Evolutionary conservation across 2,797 vertebrate genomes (phyloP).

Genomic region (Odontamblyopus lacepedii): DNA sequence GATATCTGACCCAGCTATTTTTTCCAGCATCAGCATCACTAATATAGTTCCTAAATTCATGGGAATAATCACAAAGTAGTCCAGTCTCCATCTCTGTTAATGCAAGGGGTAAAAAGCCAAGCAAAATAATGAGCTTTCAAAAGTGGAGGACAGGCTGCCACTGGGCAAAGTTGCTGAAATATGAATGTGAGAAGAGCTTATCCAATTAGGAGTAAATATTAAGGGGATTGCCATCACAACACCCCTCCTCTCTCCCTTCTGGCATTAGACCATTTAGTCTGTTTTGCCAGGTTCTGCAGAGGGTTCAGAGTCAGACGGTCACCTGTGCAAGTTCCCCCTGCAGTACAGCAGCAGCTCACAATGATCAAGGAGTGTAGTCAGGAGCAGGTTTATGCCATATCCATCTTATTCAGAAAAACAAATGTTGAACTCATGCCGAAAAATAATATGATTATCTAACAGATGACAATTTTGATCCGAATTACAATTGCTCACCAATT

Average conservation of each 20-base stretch:
- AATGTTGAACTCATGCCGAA: background rate
- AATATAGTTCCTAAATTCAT: background rate
- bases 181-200: conserved; percentile 71
- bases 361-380: background rate
- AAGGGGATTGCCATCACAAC: conserved; percentile 67
- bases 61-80: background rate
- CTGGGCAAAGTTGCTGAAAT: conserved; percentile 60
- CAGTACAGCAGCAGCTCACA: background rate
- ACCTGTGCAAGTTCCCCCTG: conserved; percentile 25
- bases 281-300: conserved; percentile 62
- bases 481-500: background rate
- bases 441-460: background rate
- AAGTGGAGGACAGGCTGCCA: conserved; percentile 47
- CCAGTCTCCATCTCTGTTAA: conserved; percentile 24
- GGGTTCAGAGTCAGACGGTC: conserved; percentile 38
- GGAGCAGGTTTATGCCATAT: background rate
- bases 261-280: conserved; percentile 65
- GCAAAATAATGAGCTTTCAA: conserved; percentile 55
- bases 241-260: conserved; percentile 47
- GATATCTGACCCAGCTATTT: too few species aligned
- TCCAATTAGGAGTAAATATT: conserved; percentile 74
- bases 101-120: conserved; percentile 47
- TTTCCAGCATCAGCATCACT: too few species aligned
- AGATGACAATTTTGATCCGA: background rate
- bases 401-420: background rate